Evolutionary conservation across 2,797 vertebrate species (phyloP), one percentile per base, ranked within the genome.

Genomic region (Stomatorhinus walkeri): DNA sequence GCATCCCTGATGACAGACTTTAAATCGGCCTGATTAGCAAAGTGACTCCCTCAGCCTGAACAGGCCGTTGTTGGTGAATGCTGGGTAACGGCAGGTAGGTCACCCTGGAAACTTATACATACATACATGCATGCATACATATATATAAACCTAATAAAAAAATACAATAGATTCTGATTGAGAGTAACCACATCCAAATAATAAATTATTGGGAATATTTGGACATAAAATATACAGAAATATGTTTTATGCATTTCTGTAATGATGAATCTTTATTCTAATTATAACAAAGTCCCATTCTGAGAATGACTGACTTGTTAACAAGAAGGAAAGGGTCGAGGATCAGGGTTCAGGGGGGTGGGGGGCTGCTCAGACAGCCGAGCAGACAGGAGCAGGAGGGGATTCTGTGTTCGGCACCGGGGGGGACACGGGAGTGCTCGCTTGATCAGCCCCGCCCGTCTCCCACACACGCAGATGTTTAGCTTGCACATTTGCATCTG

Each of bases 401-500:
- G 88, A 87, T 59, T 89, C 56, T 81, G 46, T 48, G 1, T 89
- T 89, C 89, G 54, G 68, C 89, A 89, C 90, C 51, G 79, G 43
- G 76, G 9, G 9, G 81, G 64, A 68, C 40, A 87, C 87, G 46
- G 59, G 90, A 92, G 92, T 92, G 5, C 46, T 89, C 86, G 64
- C 89, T 87, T 88, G 89, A 90, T 90, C 90, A 90, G 87, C 85
- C 89, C 28, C 22, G 68, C 84, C 24, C 49, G 87, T 90, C 88
- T 89, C 89, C 89, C 89, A 68, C 91, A 92, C 94, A 93, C 95
- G 95, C 95, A 64, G 59, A 95, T 93, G 93, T 96, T 94, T 95
- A 93, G 94, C 94, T 95, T 94, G 93, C 94, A 93, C 94, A 95
- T 96, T 96, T 96, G 94, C 95, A 95, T 95, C 93, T 96, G 95